Evolutionary conservation across 1,140 invertebrate species (phyloP).

Genomic region (Acromyrmex charruanus): DNA sequence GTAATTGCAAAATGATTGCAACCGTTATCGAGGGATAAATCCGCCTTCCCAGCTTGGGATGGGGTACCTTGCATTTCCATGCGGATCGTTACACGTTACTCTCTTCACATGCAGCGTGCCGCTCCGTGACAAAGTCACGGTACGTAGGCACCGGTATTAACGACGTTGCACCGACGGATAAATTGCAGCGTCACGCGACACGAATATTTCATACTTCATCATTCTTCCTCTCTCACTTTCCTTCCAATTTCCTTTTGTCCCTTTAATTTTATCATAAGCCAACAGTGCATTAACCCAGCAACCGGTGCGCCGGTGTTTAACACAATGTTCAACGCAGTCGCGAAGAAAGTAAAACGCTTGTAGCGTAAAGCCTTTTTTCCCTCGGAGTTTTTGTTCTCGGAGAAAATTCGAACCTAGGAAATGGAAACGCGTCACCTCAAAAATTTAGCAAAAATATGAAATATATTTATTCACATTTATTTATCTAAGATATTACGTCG

Average conservation of each 20-base stretch:
- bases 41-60: slow-evolving; percentile 15
- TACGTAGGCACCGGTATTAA: slow-evolving; percentile 68
- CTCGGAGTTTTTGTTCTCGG: background rate
- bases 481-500: background rate
- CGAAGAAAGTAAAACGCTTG: slow-evolving; percentile 53
- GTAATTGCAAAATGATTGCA: slow-evolving; percentile 63
- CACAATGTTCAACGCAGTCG: slow-evolving; percentile 11
- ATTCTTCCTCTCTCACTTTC: slow-evolving; percentile 29
- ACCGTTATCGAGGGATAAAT: slow-evolving; percentile 44
- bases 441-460: background rate
- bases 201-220: slow-evolving; percentile 69
- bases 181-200: slow-evolving; percentile 72
- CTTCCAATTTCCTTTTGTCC: slow-evolving; percentile 54
- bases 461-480: background rate
- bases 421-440: background rate
- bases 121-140: slow-evolving; percentile 62
- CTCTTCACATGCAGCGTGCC: slow-evolving; percentile 34
- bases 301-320: slow-evolving; percentile 34
- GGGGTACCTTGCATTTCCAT: slow-evolving; percentile 24
- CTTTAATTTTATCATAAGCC: slow-evolving; percentile 55
- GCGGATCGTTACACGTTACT: slow-evolving; percentile 43
- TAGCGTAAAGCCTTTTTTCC: background rate
- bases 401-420: slow-evolving; percentile 8
- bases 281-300: slow-evolving; percentile 52
- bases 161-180: slow-evolving; percentile 59